These are phyloP conservation scores for Boloria euphrosyne DNA, from an alignment of 2,888 invertebrate genomes.

Conservation along the genomic window DNA sequence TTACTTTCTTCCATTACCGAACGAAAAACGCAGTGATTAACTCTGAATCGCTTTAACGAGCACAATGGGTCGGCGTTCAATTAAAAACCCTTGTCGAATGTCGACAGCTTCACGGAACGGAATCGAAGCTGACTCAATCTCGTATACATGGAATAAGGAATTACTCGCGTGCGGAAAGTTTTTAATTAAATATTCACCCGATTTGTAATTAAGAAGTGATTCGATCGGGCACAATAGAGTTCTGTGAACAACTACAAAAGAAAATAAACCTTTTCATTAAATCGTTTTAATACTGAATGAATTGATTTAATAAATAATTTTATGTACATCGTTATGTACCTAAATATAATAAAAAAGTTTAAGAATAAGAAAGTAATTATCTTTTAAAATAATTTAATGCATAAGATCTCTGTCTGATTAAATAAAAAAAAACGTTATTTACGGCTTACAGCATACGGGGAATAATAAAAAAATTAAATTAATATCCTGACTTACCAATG, in stretches of 20 bases:
- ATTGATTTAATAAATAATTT: not conserved
- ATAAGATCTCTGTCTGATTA: no score
- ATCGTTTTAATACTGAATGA: not conserved
- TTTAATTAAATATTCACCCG: constrained; percentile 81
- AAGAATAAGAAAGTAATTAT: no score
- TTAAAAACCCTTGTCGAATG: constrained; percentile 80
- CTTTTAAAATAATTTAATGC: no score
- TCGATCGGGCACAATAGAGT: constrained; percentile 70
- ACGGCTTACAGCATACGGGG: no score
- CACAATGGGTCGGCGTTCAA: constrained; percentile 79
- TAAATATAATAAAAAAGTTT: no score
- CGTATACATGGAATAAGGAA: constrained; percentile 80
- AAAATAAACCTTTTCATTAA: constrained; percentile 26
- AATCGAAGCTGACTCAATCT: constrained; percentile 76
- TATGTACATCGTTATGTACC: no score
- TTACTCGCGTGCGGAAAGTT: constrained; percentile 79
- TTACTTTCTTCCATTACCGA: constrained; percentile 81
- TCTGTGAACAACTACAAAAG: constrained; percentile 57
- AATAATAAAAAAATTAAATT: no score
- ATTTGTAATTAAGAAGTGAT: constrained; percentile 79
- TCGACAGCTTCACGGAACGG: constrained; percentile 71
- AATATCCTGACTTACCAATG: no score
- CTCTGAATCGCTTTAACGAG: constrained; percentile 79
- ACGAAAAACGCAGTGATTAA: constrained; percentile 80
- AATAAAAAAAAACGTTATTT: no score